Conservation (phyloP, 2,113 vertebrate species). For the Hypocryptadius cinnamomeus region DNA sequence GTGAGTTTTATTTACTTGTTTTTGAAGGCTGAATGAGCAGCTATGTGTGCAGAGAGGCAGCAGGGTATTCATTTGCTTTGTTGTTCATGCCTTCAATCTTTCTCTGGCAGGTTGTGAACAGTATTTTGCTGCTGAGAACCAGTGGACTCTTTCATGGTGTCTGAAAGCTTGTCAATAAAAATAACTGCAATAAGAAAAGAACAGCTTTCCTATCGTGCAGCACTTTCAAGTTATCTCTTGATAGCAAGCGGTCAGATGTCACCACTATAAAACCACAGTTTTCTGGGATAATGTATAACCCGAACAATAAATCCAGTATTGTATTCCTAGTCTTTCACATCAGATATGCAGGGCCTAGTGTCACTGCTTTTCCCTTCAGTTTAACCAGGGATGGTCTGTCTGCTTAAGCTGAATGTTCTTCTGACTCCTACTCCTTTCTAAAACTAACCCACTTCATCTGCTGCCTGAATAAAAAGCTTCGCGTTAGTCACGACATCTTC, state of each 20-base stretch:
- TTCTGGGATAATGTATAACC: conserved; percentile 51
- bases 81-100: background rate
- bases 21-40: background rate
- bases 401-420: conserved; percentile 58
- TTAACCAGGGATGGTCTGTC: conserved; percentile 41
- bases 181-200: conserved; percentile 49
- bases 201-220: background rate
- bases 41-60: background rate
- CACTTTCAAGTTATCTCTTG: conserved; percentile 45
- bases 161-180: conserved; percentile 58
- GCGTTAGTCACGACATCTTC: conserved; percentile 57
- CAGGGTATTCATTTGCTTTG: background rate
- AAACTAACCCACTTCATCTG: conserved; percentile 68
- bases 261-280: conserved; percentile 24
- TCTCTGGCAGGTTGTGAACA: background rate
- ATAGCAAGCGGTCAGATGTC: conserved; percentile 17
- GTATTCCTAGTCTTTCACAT: conserved; percentile 39
- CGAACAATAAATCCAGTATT: conserved; percentile 3
- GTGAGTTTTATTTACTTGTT: background rate
- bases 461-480: conserved; percentile 60
- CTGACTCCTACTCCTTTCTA: conserved; percentile 65
- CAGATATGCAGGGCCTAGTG: background rate
- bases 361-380: background rate
- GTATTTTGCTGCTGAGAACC: background rate
- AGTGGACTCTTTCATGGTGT: background rate